Evolutionary conservation across 35 echinoderm and acorn worm genomes (phyloP), one percentile per base, ranked within the genome.

Genomic region (Anneissia japonica): DNA sequence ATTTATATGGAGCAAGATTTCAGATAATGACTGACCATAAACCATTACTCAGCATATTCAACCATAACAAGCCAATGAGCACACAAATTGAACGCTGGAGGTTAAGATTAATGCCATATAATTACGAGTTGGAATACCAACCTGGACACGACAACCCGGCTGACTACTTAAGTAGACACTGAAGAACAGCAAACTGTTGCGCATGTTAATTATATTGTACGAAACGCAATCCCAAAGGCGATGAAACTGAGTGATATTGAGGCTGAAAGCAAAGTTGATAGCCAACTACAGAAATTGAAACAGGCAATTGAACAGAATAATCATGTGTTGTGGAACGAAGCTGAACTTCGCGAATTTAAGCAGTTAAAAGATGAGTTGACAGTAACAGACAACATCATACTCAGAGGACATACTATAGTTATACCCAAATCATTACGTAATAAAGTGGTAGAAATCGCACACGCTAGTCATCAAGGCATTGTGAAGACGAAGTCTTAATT

Each of bases 391-490:
- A 35, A 82, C 37, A 37, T 95, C 19, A 23, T 91, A 72, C 81
- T 88, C 2, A 29, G 89, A 37, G 93, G 83, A 39, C 84, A 77
- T 28, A 82, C 64, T 29, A 87, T 88, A 17, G 74, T 96, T 29
- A 75, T 94, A 28, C 93, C 85, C 31, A 74, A 79, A 32, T 37
- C 39, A 4, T 81, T 92, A 23, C 79, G 77, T 4, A 37, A 92
- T 31, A 39, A 56, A 41, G 87, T 81, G 0, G 39, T 92, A 21
- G 79, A 88, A 33, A 72, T 92, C n/a, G 94, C 94, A 34, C 90
- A 92, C 35, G 79, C 79, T 40, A 83, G 82, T 26, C 87, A 97
- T 37, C 87, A 90, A 87, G 94, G 90, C 32, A 86, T 90, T 17
- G 83, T 90, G 2, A 89, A 89, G 17, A 43, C 36, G 23, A 88